A percentile compares a stretch with the other conserved stretches of the same genome.
These are phyloP conservation scores for Aphidius gifuensis DNA, from an alignment of 1,140 invertebrate species.

Conservation along the genomic window DNA sequence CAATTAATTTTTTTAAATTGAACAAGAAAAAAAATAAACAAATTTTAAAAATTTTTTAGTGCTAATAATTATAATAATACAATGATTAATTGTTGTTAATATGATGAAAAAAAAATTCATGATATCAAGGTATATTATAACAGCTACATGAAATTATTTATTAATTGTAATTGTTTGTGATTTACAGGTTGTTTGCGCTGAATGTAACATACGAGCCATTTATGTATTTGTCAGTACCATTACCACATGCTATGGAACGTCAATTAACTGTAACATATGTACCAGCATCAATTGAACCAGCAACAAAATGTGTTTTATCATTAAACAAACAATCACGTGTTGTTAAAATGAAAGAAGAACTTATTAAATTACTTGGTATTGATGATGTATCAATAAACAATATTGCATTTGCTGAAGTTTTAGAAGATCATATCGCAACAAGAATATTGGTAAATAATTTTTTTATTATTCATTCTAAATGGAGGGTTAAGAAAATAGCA, in stretches of 20 bases:
- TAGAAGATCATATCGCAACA: slow-evolving; percentile 64
- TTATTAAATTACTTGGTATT: slow-evolving; percentile 51
- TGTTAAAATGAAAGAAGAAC: slow-evolving; percentile 58
- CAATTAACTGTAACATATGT: slow-evolving; percentile 66
- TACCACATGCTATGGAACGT: slow-evolving; percentile 67
- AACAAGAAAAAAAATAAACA: too few relatives aligned
- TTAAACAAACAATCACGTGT: slow-evolving; percentile 64
- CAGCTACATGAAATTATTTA: slow-evolving; percentile 8
- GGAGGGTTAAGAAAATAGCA: slow-evolving; percentile 49
- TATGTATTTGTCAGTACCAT: slow-evolving; percentile 70
- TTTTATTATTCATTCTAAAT: slow-evolving; percentile 8
- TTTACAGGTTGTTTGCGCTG: slow-evolving; percentile 66
- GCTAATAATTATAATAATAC: too few relatives aligned
- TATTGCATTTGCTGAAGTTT: slow-evolving; percentile 64
- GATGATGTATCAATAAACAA: slow-evolving; percentile 47
- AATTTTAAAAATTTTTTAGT: too few relatives aligned
- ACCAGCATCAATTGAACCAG: slow-evolving; percentile 50
- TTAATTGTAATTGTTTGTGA: slow-evolving; percentile 17
- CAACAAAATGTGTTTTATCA: slow-evolving; percentile 60
- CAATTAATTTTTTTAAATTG: too few relatives aligned
- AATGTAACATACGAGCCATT: slow-evolving; percentile 74
- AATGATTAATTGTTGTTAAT: too few relatives aligned
- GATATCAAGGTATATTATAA: too few relatives aligned
- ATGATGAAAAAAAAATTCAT: too few relatives aligned
- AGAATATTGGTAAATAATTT: slow-evolving; percentile 58